Base-by-base conservation (phyloP, 2,113 vertebrate species). In the Muntiacus muntjak region DNA sequence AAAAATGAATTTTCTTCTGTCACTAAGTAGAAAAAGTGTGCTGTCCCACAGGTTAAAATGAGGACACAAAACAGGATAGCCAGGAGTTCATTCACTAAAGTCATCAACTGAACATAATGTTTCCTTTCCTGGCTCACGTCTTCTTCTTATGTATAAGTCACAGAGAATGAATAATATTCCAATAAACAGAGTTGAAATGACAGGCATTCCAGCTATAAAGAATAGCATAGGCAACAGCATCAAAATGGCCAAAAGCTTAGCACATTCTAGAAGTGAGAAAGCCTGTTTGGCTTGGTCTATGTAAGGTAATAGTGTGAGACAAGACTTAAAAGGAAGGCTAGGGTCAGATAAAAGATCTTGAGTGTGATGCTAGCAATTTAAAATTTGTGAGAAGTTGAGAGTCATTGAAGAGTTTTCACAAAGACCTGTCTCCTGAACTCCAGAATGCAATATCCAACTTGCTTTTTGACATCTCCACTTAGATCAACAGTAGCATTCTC, bases 11-110 rank as follows among this genome's bases (percentile, higher is more conserved):
- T 71, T 71, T 40, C 25, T 57, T 5, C 67, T 33, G 54, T 91
- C 33, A 36, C 64, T 2, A 55, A 71, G 26, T 13, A 82, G 25
- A 52, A 17, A 93, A 99, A 93, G 98, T 98, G 87, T 98, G 97
- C 98, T 99, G 90, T 64, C 16, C 60, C 60, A 85, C 10, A 54
- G 16, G 57, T 78, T 76, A 81, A 94, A 81, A 33, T 17, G 30
- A 55, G 26, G 47, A 67, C 8, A 17, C 14, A 67, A 54, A 87
- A 55, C 23, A 87, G 40, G 89, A 67, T 5, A 52, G 12, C 2
- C 6, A 54, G 25, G n/a, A 71, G 43, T 54, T 62, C 52, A 1
- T 36, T 97, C 28, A n/a, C 36, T 76, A 47, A 89, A 7, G 33
- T 12, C 58, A 89, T 36, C 67, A 93, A 7, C 3, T 30, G 7